phyloP scores from a whole-genome alignment of 2,797 vertebrate species.

The Euphonia xanthogaster region DNA sequence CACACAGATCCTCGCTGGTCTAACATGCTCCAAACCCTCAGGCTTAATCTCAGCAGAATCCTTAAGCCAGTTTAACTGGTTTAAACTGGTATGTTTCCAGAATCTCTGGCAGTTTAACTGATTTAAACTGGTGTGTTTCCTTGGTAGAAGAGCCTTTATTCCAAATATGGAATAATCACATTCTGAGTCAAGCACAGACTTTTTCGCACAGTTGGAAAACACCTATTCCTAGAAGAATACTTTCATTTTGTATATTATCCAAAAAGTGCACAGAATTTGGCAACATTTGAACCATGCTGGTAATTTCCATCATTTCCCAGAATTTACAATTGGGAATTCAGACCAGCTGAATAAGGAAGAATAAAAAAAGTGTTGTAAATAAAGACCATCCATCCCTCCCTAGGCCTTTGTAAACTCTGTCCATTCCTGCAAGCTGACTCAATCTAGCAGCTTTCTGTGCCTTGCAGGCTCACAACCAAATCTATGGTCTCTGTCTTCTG shows the following conservation, averaged over 20 bases:
- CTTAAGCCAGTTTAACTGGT: background rate
- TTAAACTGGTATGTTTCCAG: background rate
- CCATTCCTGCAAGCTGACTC: background rate
- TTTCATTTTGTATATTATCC: background rate
- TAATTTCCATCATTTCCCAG: background rate
- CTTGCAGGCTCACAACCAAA: background rate
- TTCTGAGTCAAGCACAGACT: background rate
- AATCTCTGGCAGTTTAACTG: background rate
- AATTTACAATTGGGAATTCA: conserved; percentile 15
- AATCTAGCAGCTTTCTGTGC: background rate
- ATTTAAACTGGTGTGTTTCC: background rate
- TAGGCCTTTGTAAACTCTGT: background rate
- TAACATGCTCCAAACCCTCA: background rate
- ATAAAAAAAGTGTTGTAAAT: background rate
- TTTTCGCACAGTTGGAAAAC: background rate
- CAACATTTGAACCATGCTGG: background rate
- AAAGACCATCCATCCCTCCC: background rate
- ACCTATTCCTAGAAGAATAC: conserved; percentile 12
- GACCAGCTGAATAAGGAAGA: conserved; percentile 3
- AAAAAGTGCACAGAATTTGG: background rate
- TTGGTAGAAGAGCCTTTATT: background rate
- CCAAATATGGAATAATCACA: background rate
- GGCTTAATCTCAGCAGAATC: background rate
- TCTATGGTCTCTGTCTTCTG: background rate
- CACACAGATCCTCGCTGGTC: fast-evolving